phyloP scores from a whole-genome alignment of 2,797 vertebrate species.

The Okamejei kenojei region DNA sequence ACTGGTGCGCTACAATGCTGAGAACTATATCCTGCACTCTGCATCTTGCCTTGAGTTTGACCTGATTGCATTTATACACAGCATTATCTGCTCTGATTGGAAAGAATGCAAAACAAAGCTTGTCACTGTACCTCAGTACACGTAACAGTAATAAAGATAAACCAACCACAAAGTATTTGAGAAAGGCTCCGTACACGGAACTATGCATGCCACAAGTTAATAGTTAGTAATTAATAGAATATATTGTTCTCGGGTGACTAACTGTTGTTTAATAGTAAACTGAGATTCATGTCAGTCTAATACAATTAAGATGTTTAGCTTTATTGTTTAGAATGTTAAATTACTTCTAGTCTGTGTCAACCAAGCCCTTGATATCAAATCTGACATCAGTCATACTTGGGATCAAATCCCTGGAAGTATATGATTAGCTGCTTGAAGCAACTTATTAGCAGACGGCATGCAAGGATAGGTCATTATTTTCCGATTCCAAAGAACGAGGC shows the following conservation, averaged over 20 bases:
- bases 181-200: neutral
- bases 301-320: neutral
- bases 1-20: too few species aligned
- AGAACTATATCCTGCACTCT: too few species aligned
- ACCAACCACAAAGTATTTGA: neutral
- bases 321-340: constrained; percentile 5
- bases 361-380: constrained; percentile 9
- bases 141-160: too few species aligned
- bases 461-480: neutral
- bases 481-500: neutral
- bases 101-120: too few species aligned
- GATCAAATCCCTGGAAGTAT: neutral
- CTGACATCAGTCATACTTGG: constrained; percentile 2
- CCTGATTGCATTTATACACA: too few species aligned
- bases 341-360: neutral
- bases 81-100: too few species aligned
- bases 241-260: neutral
- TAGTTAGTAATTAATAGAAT: neutral
- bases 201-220: neutral
- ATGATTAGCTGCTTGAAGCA: neutral
- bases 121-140: too few species aligned
- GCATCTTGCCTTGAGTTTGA: too few species aligned
- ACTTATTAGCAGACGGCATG: neutral
- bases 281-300: neutral
- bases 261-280: neutral